Base-by-base conservation (phyloP, 2,113 vertebrate species). In the Dromiciops gliroides region DNA sequence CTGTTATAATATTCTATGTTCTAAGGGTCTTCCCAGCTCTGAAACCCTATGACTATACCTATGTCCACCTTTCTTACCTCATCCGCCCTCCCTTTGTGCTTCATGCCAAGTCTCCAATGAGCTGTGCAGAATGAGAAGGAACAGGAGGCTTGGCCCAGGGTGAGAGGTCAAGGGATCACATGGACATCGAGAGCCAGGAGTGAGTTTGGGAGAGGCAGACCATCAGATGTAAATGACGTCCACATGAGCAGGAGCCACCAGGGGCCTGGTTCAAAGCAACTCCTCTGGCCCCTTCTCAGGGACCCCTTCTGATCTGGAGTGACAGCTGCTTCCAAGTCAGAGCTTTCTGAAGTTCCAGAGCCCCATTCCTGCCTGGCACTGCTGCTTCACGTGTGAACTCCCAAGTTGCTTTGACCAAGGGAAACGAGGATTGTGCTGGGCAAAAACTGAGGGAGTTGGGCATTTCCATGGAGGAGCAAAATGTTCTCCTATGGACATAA, bases 51-150 rank as follows among this genome's bases (percentile, higher is more conserved):
- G 67, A 44, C 67, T 44, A 44, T 83, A 23, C 67, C n/a, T 83
- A 14, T 44, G n/a, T 22, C 16, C 19, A 22, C n/a, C n/a, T 44
- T 23, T 83, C 67, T 83, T 83, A 83, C n/a, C 67, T 83, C 23
- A 44, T 83, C 48, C 8, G 1, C 1, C 0, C 6, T 88, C 47
- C 89, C 51, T 83, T 26, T 25, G 0, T 3, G 0, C 88, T 53
- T 50, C 48, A 8, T 95, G 50, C 93, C 47, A 2, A 52, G 50
- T 93, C 92, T 92, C 91, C 14, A 53, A 51, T 50, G 94, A 60
- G 47, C 53, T 49, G 14, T 28, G 52, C 95, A 92, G 89, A 90
- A n/a, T 48, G 51, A 47, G 5, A 48, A 24, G 50, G 50, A 14
- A 95, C 91, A 51, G 48, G 3, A n/a, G 52, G 50, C 92, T 83